Evolutionary conservation across 2,888 invertebrate species (phyloP).

Genomic region (Caenorhabditis sp.): DNA sequence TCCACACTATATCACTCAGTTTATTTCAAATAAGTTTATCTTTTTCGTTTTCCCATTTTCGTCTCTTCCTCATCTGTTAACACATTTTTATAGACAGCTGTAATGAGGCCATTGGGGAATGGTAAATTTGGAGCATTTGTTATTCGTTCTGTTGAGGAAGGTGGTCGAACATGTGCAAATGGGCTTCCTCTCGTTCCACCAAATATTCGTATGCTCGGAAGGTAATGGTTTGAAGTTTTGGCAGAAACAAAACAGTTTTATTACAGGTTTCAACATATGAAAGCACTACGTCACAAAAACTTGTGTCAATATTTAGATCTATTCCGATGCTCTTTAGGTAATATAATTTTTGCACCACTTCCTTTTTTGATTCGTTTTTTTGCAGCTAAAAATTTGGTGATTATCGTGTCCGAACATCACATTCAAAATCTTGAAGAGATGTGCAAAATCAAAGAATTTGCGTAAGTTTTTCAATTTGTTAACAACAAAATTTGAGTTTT

Average conservation of each 20-base stretch:
- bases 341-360: neutral
- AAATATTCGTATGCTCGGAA: slow-evolving; percentile 82
- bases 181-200: slow-evolving; percentile 94
- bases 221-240: slow-evolving; percentile 10
- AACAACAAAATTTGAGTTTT: neutral
- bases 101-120: slow-evolving; percentile 2
- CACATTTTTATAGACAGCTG: neutral
- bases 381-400: slow-evolving; percentile 57
- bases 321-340: slow-evolving; percentile 75
- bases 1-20: neutral
- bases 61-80: neutral
- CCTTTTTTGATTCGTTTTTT: neutral
- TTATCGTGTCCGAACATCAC: slow-evolving; percentile 69
- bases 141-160: slow-evolving; percentile 46
- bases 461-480: slow-evolving; percentile 3
- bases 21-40: neutral
- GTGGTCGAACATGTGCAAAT: slow-evolving; percentile 74
- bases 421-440: slow-evolving; percentile 76
- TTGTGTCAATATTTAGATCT: slow-evolving; percentile 90
- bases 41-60: neutral
- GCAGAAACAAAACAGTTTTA: neutral
- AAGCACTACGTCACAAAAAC: slow-evolving; percentile 74
- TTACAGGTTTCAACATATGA: slow-evolving; percentile 38
- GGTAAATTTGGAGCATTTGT: slow-evolving; percentile 45
- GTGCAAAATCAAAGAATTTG: neutral